Conservation (phyloP, 1,140 invertebrate species). For the Caenorhabditis tropicalis region DNA sequence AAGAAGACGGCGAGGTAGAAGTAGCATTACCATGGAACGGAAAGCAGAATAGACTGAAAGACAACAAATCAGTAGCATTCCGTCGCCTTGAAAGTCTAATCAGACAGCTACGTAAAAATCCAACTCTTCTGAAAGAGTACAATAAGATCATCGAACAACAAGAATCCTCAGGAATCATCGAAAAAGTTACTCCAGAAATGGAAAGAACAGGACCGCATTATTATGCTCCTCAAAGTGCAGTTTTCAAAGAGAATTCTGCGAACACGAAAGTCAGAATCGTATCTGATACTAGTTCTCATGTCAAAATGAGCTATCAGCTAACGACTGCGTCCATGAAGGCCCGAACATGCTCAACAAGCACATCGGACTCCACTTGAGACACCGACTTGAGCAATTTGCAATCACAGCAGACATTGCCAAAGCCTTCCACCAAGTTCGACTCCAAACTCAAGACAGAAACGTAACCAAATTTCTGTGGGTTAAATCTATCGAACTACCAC, state of each 20-base stretch:
- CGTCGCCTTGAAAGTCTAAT: not conserved
- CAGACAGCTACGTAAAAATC: not conserved
- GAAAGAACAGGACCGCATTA: not conserved
- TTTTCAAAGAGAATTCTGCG: slow-evolving; percentile 60
- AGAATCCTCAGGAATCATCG: not conserved
- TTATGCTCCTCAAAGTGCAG: slow-evolving; percentile 74
- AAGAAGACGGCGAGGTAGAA: not conserved
- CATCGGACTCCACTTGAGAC: too few species aligned
- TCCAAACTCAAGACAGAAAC: slow-evolving; percentile 52
- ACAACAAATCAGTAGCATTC: not conserved
- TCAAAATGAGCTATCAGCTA: slow-evolving; percentile 64
- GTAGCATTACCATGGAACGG: not conserved
- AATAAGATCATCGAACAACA: not conserved
- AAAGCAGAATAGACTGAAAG: not conserved
- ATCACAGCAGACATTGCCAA: slow-evolving; percentile 55
- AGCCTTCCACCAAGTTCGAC: slow-evolving; percentile 57
- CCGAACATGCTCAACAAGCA: too few species aligned
- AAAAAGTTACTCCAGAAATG: not conserved
- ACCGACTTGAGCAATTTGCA: too few species aligned
- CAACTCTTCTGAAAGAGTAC: not conserved
- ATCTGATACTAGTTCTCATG: slow-evolving; percentile 70
- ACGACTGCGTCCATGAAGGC: too few species aligned
- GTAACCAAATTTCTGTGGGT: slow-evolving; percentile 57
- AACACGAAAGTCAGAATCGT: slow-evolving; percentile 72
- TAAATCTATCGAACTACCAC: slow-evolving; percentile 16